Evolutionary conservation across 2,888 invertebrate genomes (phyloP).

Genomic region (Hybos culiciformis): DNA sequence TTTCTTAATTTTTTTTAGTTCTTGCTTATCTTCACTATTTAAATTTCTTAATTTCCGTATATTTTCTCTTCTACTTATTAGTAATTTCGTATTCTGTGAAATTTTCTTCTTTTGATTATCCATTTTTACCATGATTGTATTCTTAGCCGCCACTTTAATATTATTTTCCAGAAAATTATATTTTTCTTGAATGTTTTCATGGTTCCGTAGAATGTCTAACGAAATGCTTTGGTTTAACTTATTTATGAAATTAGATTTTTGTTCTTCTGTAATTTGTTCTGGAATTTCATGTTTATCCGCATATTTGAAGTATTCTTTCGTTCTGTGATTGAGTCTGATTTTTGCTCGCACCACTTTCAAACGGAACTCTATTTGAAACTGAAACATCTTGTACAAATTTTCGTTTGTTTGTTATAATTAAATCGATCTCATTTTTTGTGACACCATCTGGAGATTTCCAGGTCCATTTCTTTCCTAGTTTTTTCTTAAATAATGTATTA

Average conservation of each 20-base stretch:
- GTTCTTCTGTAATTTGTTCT: constrained; percentile 2
- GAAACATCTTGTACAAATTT: constrained; percentile 5
- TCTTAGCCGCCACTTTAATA: not conserved
- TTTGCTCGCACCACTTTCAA: constrained; percentile 3
- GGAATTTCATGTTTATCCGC: not conserved
- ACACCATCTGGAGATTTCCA: constrained; percentile 1
- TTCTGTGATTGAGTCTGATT: not conserved
- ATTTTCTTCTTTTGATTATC: constrained; percentile 1
- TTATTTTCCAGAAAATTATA: constrained; percentile 1
- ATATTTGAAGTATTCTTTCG: constrained; percentile 1
- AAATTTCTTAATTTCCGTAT: not conserved
- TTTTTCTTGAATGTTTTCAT: not conserved
- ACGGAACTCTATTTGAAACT: not conserved
- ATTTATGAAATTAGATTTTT: not conserved
- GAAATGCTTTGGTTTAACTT: too few species aligned
- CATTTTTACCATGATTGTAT: constrained; percentile 1
- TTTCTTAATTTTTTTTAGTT: not conserved
- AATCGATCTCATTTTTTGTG: constrained; percentile 3
- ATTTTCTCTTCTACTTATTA: constrained; percentile 1
- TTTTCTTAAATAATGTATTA: constrained; percentile 3
- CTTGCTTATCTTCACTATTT: not conserved
- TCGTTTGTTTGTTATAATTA: constrained; percentile 3
- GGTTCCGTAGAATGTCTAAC: not conserved
- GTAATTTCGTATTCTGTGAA: not conserved
- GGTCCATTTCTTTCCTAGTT: constrained; percentile 4